phyloP scores from a whole-genome alignment of 2,797 vertebrate genomes.

The Sus cebifrons region DNA sequence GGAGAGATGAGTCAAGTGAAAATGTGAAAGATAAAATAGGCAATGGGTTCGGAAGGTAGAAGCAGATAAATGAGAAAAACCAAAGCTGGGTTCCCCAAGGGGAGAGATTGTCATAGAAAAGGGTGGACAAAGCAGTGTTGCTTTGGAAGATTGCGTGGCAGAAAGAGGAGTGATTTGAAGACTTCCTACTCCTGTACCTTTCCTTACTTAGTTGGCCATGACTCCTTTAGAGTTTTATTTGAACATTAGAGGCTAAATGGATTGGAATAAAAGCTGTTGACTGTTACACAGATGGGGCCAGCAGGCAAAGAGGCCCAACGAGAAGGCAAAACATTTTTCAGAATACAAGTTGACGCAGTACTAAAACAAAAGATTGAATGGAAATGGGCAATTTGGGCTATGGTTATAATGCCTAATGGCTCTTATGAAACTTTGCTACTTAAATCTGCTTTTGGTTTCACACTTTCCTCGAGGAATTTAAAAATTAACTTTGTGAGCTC shows the following conservation, averaged over 20 bases:
- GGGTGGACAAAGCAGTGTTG: fast-evolving
- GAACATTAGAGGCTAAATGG: not conserved
- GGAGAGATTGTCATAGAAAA: not conserved
- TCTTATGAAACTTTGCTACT: not conserved
- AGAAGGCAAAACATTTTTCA: not conserved
- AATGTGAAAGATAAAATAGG: not conserved
- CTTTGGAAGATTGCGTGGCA: not conserved
- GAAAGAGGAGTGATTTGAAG: not conserved
- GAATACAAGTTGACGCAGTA: not conserved
- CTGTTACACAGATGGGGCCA: not conserved
- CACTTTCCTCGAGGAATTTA: slow-evolving; percentile 24
- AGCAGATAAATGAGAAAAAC: not conserved
- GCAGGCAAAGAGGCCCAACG: not conserved
- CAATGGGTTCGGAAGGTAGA: not conserved
- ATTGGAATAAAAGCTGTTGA: slow-evolving; percentile 23
- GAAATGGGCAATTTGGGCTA: not conserved
- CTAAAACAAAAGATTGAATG: not conserved
- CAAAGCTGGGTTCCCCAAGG: not conserved
- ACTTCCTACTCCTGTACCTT: not conserved
- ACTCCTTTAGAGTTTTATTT: not conserved
- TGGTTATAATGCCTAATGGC: not conserved
- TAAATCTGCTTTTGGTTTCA: slow-evolving; percentile 12
- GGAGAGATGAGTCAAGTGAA: not conserved
- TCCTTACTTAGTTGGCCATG: not conserved
- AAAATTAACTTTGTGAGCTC: slow-evolving; percentile 60